These are phyloP conservation scores for Anarsia innoxiella DNA, from an alignment of 2,888 invertebrate genomes.

Conservation along the genomic window DNA sequence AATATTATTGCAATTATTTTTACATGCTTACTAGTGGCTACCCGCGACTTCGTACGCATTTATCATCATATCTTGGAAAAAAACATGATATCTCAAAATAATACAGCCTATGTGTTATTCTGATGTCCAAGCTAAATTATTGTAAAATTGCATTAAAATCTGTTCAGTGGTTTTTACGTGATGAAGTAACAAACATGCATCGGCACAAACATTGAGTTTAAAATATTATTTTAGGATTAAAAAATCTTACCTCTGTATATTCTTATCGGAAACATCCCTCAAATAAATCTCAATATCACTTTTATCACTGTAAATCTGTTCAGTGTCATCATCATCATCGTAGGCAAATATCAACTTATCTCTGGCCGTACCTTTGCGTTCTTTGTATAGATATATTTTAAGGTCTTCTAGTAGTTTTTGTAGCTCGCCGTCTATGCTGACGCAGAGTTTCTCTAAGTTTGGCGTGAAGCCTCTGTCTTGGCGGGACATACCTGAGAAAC, in stretches of 20 bases:
- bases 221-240: no score
- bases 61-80: no score
- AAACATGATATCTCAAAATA: no score
- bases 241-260: conserved; percentile 55
- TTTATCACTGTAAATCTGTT: conserved; percentile 63
- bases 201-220: no score
- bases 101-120: no score
- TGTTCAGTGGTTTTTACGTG: no score
- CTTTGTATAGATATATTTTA: conserved; percentile 78
- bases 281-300: conserved; percentile 68
- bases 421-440: conserved; percentile 77
- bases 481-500: conserved; percentile 81
- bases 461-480: conserved; percentile 88
- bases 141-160: no score
- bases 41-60: no score
- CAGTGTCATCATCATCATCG: conserved; percentile 52
- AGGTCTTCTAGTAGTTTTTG: conserved; percentile 80
- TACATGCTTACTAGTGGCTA: no score
- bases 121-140: no score
- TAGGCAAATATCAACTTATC: conserved; percentile 42
- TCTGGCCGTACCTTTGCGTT: conserved; percentile 40
- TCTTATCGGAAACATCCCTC: conserved; percentile 60
- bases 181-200: no score
- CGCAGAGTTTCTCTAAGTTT: conserved; percentile 81
- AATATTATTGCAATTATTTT: no score